Base-by-base conservation (phyloP, 2,888 invertebrate genomes). In the Dastarcus helophoroides region DNA sequence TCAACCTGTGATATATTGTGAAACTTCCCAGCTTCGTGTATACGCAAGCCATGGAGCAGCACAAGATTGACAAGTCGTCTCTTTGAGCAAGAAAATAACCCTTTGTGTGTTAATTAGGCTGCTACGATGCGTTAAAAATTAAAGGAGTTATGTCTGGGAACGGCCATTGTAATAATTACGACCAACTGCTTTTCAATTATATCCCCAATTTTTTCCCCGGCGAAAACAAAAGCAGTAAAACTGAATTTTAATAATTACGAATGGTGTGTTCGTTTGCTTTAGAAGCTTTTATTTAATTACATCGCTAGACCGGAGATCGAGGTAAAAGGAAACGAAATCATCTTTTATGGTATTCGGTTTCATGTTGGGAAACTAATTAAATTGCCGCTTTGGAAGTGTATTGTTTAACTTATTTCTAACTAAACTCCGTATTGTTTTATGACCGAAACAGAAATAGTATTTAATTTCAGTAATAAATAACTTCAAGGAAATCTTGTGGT, bases 101-200 rank as follows among this genome's bases (percentile, higher is more conserved):
- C 39, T 42, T 42, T 43, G 42, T 42, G 39, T 42, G 40, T 40
- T 43, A 43, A 43, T 43, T 42, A 43, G 39, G 36, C 31, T 38
- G 38, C 38, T 35, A 39, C 38, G 40, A 38, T 42, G 43, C 39
- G 42, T 43, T 40, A 42, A 42, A 43, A 42, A 40, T 42, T 43
- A 37, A 39, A 35, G 33, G 35, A 39, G 36, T 41, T 36, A 35
- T 27, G 39, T 38, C 39, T 40, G 38, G 35, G 40, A 39, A 37
- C 35, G 33, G 19, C 37, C 39, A 33, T 37, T 38, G 35, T 35
- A 22, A 38, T 36, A 38, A 38, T 40, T 38, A 38, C 36, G 31
- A 27, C 30, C 36, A 32, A 35, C 31, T 33, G 37, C 33, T 32
- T 39, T 39, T 35, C 36, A 40, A 38, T 38, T 36, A 37, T 27